Percentiles rank a stretch among this genome's conserved stretches.
Evolutionary conservation across 2,797 vertebrate species (phyloP).

Genomic region (Emydoidea blandingii): DNA sequence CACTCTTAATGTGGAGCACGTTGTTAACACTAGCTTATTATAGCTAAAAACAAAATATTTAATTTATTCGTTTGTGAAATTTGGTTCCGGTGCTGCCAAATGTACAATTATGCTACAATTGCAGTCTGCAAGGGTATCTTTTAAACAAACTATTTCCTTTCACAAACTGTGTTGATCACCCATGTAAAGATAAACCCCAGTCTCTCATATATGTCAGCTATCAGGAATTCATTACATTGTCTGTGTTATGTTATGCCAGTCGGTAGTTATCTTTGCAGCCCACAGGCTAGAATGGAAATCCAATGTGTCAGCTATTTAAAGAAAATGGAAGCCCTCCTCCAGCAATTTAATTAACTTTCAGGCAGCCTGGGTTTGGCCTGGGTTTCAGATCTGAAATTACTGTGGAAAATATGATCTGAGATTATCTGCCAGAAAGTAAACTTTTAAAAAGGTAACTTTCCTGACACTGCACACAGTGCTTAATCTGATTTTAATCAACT

Average conservation of each 20-base stretch:
- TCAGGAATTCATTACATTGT: conserved; percentile 91
- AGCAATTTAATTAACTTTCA: conserved; percentile 74
- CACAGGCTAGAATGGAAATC: conserved; percentile 80
- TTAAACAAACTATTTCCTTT: conserved; percentile 63
- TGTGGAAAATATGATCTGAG: conserved; percentile 21
- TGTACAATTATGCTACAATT: conserved; percentile 67
- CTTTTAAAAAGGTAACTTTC: neutral
- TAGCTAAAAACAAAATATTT: neutral
- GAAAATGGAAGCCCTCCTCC: conserved; percentile 75
- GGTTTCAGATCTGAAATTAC: conserved; percentile 53
- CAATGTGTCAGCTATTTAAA: conserved; percentile 88
- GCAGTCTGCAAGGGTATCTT: conserved; percentile 52
- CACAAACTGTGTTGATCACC: conserved; percentile 58
- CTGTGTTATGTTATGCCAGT: conserved; percentile 88
- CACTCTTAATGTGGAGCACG: neutral
- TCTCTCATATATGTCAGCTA: conserved; percentile 83
- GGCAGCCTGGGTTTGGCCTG: conserved; percentile 22
- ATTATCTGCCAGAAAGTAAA: conserved; percentile 44
- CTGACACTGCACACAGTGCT: neutral
- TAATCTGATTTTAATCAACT: conserved; percentile 3
- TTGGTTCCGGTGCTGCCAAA: conserved; percentile 19
- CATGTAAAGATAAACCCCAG: conserved; percentile 59
- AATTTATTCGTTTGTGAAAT: conserved; percentile 13
- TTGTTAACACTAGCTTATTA: neutral
- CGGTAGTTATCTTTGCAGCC: conserved; percentile 84